Percentiles rank a stretch among this genome's conserved stretches.
Evolutionary conservation across 2,888 invertebrate species (phyloP).

Genomic region (Epinotia ramella): DNA sequence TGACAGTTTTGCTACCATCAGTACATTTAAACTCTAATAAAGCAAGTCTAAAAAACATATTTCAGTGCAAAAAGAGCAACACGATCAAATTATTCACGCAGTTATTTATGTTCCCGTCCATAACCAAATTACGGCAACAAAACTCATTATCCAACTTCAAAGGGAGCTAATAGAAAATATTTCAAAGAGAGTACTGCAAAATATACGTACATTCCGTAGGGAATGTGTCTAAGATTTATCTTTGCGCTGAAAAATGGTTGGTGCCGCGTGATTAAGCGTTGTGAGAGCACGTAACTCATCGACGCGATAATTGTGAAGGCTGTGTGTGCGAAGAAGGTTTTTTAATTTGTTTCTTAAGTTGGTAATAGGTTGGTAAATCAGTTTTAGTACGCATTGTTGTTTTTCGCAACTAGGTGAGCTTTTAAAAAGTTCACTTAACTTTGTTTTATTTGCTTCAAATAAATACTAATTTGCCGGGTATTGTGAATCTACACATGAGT

Average conservation of each 20-base stretch:
- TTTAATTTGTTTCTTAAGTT: conserved; percentile 1
- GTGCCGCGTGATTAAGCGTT: conserved; percentile 63
- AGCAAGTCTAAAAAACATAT: not conserved
- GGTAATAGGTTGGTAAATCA: not conserved
- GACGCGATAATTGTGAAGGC: conserved; percentile 51
- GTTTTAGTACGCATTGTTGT: not conserved
- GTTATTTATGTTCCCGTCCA: conserved; percentile 37
- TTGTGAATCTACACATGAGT: not conserved
- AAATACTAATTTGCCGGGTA: not conserved
- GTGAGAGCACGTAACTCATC: conserved; percentile 62
- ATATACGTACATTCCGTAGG: conserved; percentile 54
- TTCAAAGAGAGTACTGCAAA: conserved; percentile 55
- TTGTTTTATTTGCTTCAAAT: not conserved
- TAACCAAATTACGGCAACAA: conserved; percentile 48
- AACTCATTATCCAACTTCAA: conserved; percentile 55
- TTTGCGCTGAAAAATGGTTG: conserved; percentile 67
- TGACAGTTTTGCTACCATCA: not conserved
- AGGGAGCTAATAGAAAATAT: conserved; percentile 62
- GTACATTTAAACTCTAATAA: not conserved
- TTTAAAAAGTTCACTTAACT: not conserved
- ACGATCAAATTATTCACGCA: conserved; percentile 36
- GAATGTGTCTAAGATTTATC: conserved; percentile 64
- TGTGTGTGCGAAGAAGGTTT: not conserved
- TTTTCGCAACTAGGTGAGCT: not conserved
- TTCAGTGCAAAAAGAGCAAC: conserved; percentile 4